A percentile compares a stretch with the other conserved stretches of the same genome.
Conservation (phyloP, 1,140 invertebrate genomes). For the Artemia franciscana region DNA sequence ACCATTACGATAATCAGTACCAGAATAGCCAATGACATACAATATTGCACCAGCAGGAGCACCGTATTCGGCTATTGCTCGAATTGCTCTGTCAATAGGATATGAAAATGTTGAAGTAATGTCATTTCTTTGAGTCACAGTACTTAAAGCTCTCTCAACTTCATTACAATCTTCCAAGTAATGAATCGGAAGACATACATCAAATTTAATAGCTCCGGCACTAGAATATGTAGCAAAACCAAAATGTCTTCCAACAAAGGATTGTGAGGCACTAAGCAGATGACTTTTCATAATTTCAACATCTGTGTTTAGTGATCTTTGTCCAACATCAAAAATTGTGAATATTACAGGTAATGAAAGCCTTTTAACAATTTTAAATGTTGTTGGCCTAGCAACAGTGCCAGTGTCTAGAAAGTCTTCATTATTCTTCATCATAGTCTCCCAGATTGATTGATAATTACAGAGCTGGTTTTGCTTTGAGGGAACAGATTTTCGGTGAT, state of each 20-base stretch:
- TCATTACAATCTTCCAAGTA: background rate
- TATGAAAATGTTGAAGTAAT: background rate
- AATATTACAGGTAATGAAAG: background rate
- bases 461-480: conserved; percentile 16
- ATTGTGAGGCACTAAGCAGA: background rate
- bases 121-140: background rate
- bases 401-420: background rate
- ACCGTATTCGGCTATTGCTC: background rate
- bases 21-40: background rate
- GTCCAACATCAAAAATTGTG: background rate
- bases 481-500: conserved; percentile 12
- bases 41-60: background rate
- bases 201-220: background rate
- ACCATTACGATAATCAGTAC: background rate
- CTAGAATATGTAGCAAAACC: background rate
- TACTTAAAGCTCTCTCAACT: too few species aligned
- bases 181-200: background rate
- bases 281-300: background rate
- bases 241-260: background rate
- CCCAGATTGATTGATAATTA: conserved; percentile 13
- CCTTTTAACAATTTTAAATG: background rate
- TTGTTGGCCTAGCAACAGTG: background rate
- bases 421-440: conserved; percentile 12
- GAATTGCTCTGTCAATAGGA: background rate
- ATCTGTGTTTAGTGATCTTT: background rate